Conservation (phyloP, 2,888 invertebrate genomes). For the Macrosoma leucophasiata region DNA sequence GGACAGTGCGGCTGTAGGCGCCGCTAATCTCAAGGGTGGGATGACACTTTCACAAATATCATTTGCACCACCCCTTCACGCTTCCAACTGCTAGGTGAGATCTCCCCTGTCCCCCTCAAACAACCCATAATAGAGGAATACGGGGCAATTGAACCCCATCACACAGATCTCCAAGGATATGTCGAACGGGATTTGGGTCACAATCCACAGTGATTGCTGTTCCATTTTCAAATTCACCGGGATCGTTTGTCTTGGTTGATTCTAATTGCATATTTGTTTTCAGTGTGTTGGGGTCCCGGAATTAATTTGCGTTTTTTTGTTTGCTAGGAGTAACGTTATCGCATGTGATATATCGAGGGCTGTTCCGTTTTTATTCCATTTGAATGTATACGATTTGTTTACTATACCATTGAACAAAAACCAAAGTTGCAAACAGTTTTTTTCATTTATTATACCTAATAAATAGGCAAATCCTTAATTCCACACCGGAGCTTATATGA, state of each 20-base stretch:
- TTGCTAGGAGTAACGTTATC: too few species aligned
- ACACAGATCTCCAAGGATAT: conserved; percentile 38
- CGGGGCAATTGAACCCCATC: conserved; percentile 23
- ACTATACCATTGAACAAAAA: too few species aligned
- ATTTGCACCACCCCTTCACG: conserved; percentile 57
- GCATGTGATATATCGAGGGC: too few species aligned
- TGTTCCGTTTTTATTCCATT: too few species aligned
- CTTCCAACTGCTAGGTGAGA: conserved; percentile 33
- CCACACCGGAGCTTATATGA: too few species aligned
- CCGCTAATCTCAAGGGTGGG: conserved; percentile 57
- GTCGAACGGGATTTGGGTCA: conserved; percentile 43
- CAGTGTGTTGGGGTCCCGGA: too few species aligned
- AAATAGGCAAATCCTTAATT: too few species aligned
- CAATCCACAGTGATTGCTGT: conserved; percentile 54
- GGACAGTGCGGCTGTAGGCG: too few species aligned
- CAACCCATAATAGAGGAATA: conserved; percentile 19
- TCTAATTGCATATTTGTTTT: conserved; percentile 27
- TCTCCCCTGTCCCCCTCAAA: conserved; percentile 28
- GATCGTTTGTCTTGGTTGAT: conserved; percentile 32
- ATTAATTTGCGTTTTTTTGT: too few species aligned
- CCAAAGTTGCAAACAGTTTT: too few species aligned
- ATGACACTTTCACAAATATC: conserved; percentile 60
- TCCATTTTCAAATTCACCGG: conserved; percentile 45
- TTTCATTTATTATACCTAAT: too few species aligned
- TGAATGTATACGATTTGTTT: too few species aligned